Conservation (phyloP, 2,797 vertebrate genomes). For the Thalassophryne amazonica region DNA sequence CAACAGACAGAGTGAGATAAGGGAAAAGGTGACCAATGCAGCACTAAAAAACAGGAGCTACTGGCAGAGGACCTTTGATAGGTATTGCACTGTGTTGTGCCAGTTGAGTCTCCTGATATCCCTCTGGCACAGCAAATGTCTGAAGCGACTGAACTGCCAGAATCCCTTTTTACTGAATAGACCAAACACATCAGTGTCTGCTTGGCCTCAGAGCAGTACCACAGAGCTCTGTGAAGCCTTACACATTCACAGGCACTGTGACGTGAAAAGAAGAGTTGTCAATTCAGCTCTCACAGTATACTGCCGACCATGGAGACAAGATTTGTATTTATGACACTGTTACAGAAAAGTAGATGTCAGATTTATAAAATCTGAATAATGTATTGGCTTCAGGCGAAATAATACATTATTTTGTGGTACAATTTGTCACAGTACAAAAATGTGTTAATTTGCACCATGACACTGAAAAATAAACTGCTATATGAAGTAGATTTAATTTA, state of each 20-base stretch:
- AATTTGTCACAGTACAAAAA: no score
- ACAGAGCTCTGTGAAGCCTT: constrained; percentile 34
- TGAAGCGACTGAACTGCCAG: constrained; percentile 27
- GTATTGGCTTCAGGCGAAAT: no score
- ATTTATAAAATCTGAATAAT: no score
- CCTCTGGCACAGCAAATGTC: constrained; percentile 11
- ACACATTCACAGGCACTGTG: constrained; percentile 10
- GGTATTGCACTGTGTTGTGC: neutral
- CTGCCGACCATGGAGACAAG: neutral
- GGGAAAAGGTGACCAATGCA: constrained; percentile 23
- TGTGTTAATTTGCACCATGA: no score
- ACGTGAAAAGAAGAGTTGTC: constrained; percentile 13
- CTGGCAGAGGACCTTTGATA: constrained; percentile 22
- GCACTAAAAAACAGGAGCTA: constrained; percentile 3
- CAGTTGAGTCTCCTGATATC: constrained; percentile 32
- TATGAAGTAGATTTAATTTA: no score
- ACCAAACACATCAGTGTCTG: constrained; percentile 24
- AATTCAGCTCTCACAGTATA: constrained; percentile 3
- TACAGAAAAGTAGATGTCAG: no score
- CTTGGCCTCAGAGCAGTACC: constrained; percentile 26
- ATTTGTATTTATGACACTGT: neutral
- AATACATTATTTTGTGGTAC: no score
- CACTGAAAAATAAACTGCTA: no score
- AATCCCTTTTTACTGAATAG: constrained; percentile 21
- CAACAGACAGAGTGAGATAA: constrained; percentile 10